Evolutionary conservation across 1,140 invertebrate species (phyloP).

Genomic region (Cheumatopsyche charites): DNA sequence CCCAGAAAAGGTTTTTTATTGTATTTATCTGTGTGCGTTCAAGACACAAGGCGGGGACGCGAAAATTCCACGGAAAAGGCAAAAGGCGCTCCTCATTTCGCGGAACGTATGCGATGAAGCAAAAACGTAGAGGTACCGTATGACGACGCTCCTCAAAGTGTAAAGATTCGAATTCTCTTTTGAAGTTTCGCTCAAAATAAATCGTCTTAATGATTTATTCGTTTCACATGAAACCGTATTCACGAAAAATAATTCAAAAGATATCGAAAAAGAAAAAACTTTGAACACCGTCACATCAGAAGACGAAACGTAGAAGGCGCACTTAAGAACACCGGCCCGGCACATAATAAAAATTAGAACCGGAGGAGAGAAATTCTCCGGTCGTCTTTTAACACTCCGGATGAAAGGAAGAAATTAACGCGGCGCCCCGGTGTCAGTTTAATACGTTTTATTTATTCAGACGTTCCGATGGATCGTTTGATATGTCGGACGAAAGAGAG

Average conservation of each 20-base stretch:
- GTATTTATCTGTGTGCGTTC: neutral
- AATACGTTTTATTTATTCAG: conserved; percentile 47
- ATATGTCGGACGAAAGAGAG: conserved; percentile 24
- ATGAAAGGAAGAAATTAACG: conserved; percentile 43
- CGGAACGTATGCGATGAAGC: conserved; percentile 46
- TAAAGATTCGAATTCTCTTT: too few species aligned
- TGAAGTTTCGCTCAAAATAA: too few species aligned
- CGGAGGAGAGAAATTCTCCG: neutral
- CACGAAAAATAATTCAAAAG: too few species aligned
- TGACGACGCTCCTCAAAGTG: too few species aligned
- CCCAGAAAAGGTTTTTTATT: neutral
- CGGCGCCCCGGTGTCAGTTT: conserved; percentile 36
- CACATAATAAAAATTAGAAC: conserved; percentile 47
- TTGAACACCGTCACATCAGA: too few species aligned
- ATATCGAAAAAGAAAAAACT: too few species aligned
- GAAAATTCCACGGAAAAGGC: conserved; percentile 32
- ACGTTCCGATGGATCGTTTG: conserved; percentile 42
- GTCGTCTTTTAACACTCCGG: conserved; percentile 6
- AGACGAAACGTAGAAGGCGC: too few species aligned
- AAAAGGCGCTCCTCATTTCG: conserved; percentile 36
- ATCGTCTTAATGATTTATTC: too few species aligned
- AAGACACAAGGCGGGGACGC: conserved; percentile 5
- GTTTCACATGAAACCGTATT: too few species aligned
- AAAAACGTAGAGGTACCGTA: conserved; percentile 43
- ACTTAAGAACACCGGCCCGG: conserved; percentile 22